Evolutionary conservation across 2,113 vertebrate species (phyloP).

Genomic region (Shinisaurus crocodilurus): DNA sequence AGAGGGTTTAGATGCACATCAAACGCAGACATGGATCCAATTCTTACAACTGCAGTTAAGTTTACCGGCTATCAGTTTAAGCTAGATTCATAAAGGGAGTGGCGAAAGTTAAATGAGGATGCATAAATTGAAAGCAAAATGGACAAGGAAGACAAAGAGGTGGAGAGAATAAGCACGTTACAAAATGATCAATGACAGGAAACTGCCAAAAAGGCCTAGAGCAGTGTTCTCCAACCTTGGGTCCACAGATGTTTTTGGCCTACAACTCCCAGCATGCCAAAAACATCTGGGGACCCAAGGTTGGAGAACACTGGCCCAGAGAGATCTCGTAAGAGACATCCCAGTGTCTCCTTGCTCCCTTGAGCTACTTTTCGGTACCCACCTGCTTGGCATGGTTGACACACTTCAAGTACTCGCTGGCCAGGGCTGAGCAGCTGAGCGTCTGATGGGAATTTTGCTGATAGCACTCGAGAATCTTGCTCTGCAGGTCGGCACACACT

Average conservation of each 20-base stretch:
- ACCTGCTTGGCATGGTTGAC: conserved; percentile 95
- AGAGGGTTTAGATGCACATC: no score
- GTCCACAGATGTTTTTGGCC: no score
- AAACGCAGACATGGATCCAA: background rate
- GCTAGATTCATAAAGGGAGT: background rate
- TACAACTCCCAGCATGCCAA: no score
- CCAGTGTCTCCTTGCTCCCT: no score
- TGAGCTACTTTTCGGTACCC: background rate
- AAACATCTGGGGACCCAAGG: no score
- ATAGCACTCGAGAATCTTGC: conserved; percentile 91
- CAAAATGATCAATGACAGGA: background rate
- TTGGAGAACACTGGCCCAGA: no score
- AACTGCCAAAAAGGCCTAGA: no score
- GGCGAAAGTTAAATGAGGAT: background rate
- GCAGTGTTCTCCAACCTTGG: no score
- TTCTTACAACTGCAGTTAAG: background rate
- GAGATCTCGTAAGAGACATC: background rate
- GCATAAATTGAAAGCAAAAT: background rate
- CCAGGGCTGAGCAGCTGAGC: conserved; percentile 91
- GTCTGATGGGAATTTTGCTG: conserved; percentile 87
- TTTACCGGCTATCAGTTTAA: background rate
- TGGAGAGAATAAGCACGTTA: background rate
- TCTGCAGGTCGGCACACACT: conserved; percentile 92
- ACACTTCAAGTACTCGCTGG: conserved; percentile 89
- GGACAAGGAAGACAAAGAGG: no score